Conservation (phyloP, 1,140 invertebrate genomes). For the Fopius arisanus region DNA sequence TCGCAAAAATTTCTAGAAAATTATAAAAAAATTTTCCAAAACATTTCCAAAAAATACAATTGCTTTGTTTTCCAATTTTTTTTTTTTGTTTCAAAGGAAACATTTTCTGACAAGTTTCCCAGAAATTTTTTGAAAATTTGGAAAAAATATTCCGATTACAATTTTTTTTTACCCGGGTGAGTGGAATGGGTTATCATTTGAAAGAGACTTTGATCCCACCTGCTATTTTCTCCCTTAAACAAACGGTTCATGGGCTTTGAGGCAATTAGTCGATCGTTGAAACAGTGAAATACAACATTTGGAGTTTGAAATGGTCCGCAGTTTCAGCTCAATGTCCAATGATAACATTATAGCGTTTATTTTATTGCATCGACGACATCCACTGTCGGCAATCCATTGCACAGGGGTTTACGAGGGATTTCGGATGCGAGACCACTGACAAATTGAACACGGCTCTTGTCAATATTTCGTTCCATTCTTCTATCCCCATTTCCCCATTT, state of each 20-base stretch:
- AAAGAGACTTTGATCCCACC: constrained; percentile 21
- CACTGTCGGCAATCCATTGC: constrained; percentile 23
- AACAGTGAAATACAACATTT: constrained; percentile 16
- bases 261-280: constrained; percentile 39
- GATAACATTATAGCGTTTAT: constrained; percentile 46
- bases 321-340: constrained; percentile 23
- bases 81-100: no score
- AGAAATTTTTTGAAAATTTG: no score
- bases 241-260: constrained; percentile 37
- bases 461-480: background rate
- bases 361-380: constrained; percentile 14
- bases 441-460: background rate
- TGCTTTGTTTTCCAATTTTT: no score
- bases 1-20: no score
- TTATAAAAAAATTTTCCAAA: no score
- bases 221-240: constrained; percentile 35
- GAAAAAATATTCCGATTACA: no score
- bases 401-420: constrained; percentile 22
- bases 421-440: background rate
- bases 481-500: background rate
- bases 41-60: no score
- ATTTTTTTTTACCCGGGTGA: no score
- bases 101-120: no score
- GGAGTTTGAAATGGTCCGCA: background rate
- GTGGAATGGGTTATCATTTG: constrained; percentile 35